phyloP scores from a whole-genome alignment of 2,113 vertebrate genomes.

The Sclerurus mexicanus region DNA sequence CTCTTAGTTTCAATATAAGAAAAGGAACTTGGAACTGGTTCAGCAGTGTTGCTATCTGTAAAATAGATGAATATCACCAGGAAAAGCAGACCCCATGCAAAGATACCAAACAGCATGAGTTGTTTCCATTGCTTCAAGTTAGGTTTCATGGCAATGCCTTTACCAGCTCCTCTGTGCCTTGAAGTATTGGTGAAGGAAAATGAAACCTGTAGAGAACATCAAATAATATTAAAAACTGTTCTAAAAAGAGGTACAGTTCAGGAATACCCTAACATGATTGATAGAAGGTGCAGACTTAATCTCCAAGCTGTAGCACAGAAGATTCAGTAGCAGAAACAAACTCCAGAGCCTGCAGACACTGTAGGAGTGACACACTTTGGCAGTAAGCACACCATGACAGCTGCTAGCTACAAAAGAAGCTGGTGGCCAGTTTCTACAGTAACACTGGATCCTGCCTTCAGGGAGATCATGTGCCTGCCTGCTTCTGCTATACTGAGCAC shows the following conservation, averaged over 20 bases:
- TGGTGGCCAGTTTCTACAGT: slow-evolving; percentile 62
- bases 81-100: slow-evolving; percentile 92
- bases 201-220: slow-evolving; percentile 61
- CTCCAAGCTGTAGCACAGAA: not conserved
- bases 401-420: slow-evolving; percentile 50
- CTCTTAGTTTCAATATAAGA: slow-evolving; percentile 86
- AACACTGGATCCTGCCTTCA: slow-evolving; percentile 37
- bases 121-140: slow-evolving; percentile 94
- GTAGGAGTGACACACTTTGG: slow-evolving; percentile 6
- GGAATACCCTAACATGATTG: not conserved
- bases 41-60: slow-evolving; percentile 85
- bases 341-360: not conserved
- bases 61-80: slow-evolving; percentile 92
- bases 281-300: not conserved
- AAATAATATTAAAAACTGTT: not conserved
- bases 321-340: slow-evolving; percentile 3
- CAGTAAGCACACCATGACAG: slow-evolving; percentile 41
- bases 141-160: slow-evolving; percentile 88
- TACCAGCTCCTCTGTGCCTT: slow-evolving; percentile 41
- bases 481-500: not conserved
- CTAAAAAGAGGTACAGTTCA: not conserved
- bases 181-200: slow-evolving; percentile 53
- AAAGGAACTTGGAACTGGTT: slow-evolving; percentile 81
- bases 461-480: slow-evolving; percentile 30
- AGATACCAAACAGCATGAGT: slow-evolving; percentile 88